A percentile compares a stretch with the other conserved stretches of the same genome.
These are phyloP conservation scores for Drosophila multiciliata DNA, from an alignment of 2,888 invertebrate species.

Conservation along the genomic window DNA sequence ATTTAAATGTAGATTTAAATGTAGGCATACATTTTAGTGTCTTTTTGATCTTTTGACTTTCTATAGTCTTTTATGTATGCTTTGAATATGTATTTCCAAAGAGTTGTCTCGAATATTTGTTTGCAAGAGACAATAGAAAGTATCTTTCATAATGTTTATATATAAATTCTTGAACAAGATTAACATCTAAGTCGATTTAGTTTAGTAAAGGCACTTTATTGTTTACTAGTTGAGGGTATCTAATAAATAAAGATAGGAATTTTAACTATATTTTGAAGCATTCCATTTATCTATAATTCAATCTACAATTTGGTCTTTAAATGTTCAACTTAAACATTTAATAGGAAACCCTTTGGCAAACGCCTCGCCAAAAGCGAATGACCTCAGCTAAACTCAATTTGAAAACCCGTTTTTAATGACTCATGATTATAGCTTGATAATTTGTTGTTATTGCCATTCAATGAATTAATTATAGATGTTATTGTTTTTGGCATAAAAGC, in stretches of 20 bases:
- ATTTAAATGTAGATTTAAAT: not conserved
- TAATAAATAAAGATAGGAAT: not conserved
- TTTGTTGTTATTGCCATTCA: slow-evolving; percentile 3
- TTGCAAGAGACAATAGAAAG: not conserved
- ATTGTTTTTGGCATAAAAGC: slow-evolving; percentile 1
- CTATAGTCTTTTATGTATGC: not conserved
- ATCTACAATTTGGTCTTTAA: not conserved
- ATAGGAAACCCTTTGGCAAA: not conserved
- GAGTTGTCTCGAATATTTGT: not conserved
- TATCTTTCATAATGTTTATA: not conserved
- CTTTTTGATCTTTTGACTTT: not conserved
- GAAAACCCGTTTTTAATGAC: slow-evolving; percentile 36
- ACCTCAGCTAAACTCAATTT: slow-evolving; percentile 32
- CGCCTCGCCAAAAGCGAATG: slow-evolving; percentile 32
- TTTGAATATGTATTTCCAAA: not conserved
- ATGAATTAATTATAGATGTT: slow-evolving; percentile 36
- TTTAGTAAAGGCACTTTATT: too few relatives aligned
- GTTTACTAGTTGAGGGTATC: not conserved
- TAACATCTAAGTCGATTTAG: too few relatives aligned
- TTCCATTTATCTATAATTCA: not conserved
- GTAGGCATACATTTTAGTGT: not conserved
- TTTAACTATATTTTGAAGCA: not conserved
- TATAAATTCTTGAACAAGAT: not conserved
- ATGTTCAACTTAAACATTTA: not conserved
- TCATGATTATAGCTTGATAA: slow-evolving; percentile 31